Evolutionary conservation across 2,888 invertebrate species (phyloP), one percentile per base, ranked within the genome.

Genomic region (Cerceris ruficornis): DNA sequence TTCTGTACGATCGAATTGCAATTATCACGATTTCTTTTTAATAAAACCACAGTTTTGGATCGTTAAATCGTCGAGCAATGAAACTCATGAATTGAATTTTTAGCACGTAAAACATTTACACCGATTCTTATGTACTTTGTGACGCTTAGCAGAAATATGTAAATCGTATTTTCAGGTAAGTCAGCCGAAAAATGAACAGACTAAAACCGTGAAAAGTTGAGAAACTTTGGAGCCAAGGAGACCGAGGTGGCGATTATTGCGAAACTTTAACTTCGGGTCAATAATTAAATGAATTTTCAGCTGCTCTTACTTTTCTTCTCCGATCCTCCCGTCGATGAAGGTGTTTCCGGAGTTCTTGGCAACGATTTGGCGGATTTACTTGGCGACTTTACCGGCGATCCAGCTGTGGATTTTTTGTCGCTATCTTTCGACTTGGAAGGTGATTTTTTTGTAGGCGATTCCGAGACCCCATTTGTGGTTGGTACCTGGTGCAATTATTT

Each of bases 281-380:
- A 39, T 7, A 14, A 5, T 64, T 28, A 43, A 11, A 46, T 52
- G 57, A 39, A 39, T 41, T 50, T 41, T 8, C n/a, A 50, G n/a
- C 5, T 13, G 13, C 41, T 88, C 94, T 93, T 92, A 97, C 97
- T 96, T 93, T 97, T 97, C 92, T 96, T 97, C 64, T 96, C 93
- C 60, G 87, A 94, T 72, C 92, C 91, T 84, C 94, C 92, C 89
- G 93, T 88, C 8, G 93, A 92, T 72, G 94, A 93, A 74, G 93
- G 92, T 17, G 93, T 95, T 89, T 97, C 97, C 9, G 97, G 96
- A 74, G 97, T 97, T 93, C 96, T 96, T 64, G 95, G 93, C 93
- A 84, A 93, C 15, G 91, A 91, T 82, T 92, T 94, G 62, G 94
- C 93, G 82, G 94, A 94, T 92, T 95, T 95, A 92, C 94, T 94